These are phyloP conservation scores for Cyprinodon brontotheroides DNA, from an alignment of 2,113 vertebrate species.

Conservation along the genomic window DNA sequence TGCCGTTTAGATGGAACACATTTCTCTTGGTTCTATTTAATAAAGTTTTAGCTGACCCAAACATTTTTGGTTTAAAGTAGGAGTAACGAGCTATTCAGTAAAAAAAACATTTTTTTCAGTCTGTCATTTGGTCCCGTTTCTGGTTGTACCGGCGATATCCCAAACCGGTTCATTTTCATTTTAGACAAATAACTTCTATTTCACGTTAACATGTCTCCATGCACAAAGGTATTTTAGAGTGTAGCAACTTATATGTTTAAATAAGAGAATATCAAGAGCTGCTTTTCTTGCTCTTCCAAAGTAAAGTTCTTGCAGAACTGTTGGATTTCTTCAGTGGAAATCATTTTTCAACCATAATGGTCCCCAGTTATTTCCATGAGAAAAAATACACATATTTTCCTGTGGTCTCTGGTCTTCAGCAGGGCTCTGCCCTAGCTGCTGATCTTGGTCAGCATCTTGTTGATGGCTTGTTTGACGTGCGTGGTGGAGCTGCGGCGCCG, in stretches of 20 bases:
- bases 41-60: not conserved
- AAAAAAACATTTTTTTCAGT: no score
- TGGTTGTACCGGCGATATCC: not conserved
- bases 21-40: not conserved
- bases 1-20: not conserved
- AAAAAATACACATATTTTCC: constrained; percentile 10
- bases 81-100: not conserved
- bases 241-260: not conserved
- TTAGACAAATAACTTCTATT: not conserved
- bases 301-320: not conserved
- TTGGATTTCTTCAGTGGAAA: not conserved
- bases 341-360: not conserved
- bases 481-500: constrained; percentile 95
- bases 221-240: not conserved
- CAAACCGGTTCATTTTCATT: not conserved
- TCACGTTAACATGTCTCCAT: not conserved
- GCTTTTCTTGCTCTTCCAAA: not conserved
- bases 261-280: not conserved
- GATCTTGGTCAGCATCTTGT: constrained; percentile 99
- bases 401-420: not conserved
- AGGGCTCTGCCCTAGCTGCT: constrained; percentile 85
- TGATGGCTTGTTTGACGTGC: constrained; percentile 97
- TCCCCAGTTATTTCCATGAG: constrained; percentile 28
- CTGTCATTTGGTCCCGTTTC: no score
- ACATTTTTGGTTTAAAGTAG: not conserved